Conservation (phyloP, 2,888 invertebrate genomes). For the Drosophila dives region DNA sequence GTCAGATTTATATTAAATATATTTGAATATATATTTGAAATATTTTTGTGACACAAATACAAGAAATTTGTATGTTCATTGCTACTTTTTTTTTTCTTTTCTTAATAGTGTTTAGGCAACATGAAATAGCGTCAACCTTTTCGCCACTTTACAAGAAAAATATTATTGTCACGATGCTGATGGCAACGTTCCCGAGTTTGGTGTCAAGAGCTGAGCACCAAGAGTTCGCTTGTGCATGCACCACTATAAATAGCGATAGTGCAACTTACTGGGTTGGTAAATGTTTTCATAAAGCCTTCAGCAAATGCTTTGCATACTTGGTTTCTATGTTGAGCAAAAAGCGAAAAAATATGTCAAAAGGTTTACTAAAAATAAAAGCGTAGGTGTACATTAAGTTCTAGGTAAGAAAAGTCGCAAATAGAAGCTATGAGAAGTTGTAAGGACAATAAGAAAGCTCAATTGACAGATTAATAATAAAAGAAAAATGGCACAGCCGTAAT, state of each 20-base stretch:
- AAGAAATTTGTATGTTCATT: conserved; percentile 44
- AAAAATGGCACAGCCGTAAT: conserved; percentile 1
- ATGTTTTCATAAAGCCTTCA: conserved; percentile 3
- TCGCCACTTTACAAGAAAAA: conserved; percentile 62
- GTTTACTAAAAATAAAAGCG: not conserved
- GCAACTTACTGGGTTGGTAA: conserved; percentile 5
- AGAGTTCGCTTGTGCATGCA: not conserved
- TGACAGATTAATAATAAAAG: not conserved
- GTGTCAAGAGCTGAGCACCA: conserved; percentile 33
- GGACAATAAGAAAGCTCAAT: not conserved
- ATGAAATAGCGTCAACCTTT: conserved; percentile 57
- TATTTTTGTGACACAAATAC: conserved; percentile 40
- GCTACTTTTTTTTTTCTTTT: conserved; percentile 7
- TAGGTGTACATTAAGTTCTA: not conserved
- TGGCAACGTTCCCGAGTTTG: conserved; percentile 34
- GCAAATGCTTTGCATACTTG: conserved; percentile 10
- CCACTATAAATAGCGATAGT: conserved; percentile 9
- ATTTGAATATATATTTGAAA: conserved; percentile 9
- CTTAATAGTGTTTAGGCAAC: conserved; percentile 61
- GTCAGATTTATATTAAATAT: conserved; percentile 4
- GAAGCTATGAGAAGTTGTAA: not conserved
- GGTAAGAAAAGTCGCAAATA: not conserved
- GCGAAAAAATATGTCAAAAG: not conserved
- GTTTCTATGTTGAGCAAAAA: not conserved
- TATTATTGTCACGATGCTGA: conserved; percentile 54